phyloP scores from a whole-genome alignment of 2,113 vertebrate species.

The Gyps fulvus region DNA sequence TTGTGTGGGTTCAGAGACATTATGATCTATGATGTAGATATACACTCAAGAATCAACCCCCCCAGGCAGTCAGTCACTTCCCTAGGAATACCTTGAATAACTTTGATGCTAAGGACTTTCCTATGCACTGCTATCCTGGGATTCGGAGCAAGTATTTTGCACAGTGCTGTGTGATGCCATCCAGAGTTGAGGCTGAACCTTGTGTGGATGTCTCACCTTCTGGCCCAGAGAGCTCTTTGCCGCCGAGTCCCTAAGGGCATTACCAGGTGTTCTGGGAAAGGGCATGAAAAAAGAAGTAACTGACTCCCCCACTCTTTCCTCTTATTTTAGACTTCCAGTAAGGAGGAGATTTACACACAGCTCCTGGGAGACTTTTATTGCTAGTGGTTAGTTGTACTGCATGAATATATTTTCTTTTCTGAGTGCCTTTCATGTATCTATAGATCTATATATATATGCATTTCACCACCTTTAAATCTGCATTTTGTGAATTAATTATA shows the following conservation, averaged over 20 bases:
- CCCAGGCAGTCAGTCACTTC: neutral
- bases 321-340: conserved; percentile 32
- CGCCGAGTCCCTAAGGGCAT: neutral
- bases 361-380: conserved; percentile 1
- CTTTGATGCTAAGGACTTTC: neutral
- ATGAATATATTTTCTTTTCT: conserved; percentile 23
- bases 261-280: neutral
- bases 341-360: conserved; percentile 7
- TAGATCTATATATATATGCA: neutral
- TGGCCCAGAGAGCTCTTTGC: neutral
- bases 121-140: neutral
- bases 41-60: neutral
- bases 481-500: neutral
- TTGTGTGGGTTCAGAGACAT: neutral
- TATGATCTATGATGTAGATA: neutral
- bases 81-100: neutral
- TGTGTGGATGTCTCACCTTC: neutral
- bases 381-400: neutral
- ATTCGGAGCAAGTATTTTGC: neutral
- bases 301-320: neutral
- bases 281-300: neutral
- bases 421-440: neutral
- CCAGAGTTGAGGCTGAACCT: neutral
- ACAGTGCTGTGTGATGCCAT: accelerated
- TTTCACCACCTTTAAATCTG: conserved; percentile 26